Conservation (phyloP, 2,113 vertebrate genomes). For the Elaphurus davidianus region DNA sequence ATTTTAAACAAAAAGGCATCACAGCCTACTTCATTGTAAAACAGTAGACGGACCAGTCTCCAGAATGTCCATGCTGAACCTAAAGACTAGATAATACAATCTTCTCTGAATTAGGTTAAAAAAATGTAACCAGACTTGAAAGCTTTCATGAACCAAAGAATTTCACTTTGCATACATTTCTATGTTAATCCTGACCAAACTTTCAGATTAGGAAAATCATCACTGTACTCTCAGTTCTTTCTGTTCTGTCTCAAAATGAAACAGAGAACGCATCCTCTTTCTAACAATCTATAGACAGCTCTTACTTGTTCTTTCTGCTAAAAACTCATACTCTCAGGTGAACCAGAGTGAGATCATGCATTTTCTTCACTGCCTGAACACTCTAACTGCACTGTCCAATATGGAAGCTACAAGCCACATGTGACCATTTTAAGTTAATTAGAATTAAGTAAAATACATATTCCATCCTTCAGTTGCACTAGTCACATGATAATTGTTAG, state of each 20-base stretch:
- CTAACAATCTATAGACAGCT: background rate
- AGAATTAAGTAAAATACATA: background rate
- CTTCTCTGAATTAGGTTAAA: background rate
- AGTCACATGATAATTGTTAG: background rate
- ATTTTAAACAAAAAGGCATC: background rate
- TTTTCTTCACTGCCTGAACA: fast-evolving
- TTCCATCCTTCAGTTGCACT: background rate
- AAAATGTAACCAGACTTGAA: background rate
- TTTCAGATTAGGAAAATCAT: background rate
- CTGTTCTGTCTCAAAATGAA: background rate
- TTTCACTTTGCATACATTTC: background rate
- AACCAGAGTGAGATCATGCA: background rate
- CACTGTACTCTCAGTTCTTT: background rate
- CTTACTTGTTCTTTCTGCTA: background rate
- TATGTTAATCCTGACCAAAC: background rate
- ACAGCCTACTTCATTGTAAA: background rate
- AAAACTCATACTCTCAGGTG: background rate
- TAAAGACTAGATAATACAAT: background rate
- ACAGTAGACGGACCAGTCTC: background rate
- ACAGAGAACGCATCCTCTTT: background rate
- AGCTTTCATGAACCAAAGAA: background rate
- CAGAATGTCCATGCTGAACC: background rate
- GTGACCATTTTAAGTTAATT: background rate
- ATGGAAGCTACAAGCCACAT: background rate
- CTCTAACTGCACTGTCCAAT: background rate